Evolutionary conservation across 2,113 vertebrate species (phyloP), one percentile per base, ranked within the genome.

Genomic region (zebrafish (Danio rerio)): DNA sequence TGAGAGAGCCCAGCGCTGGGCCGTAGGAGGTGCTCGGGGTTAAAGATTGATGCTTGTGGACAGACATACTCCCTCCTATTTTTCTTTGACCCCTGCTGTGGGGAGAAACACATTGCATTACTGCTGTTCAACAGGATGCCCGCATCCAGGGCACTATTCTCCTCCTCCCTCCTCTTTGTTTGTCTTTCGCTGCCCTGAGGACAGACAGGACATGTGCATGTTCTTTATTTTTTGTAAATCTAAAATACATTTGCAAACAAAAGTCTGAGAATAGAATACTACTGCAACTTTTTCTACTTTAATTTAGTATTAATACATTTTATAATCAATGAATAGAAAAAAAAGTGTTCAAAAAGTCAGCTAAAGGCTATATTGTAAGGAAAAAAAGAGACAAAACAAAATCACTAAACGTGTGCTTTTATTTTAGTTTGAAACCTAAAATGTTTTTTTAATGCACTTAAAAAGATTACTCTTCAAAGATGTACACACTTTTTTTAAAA

Each of bases 11-110:
- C 75, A 50, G 77, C 61, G 16, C 58, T 68, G 56, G 68, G 73
- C 53, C 16, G 66, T 72, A 72, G 83, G 78, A 63, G 83, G 61
- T 58, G 70, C 42, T 16, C n/a, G 15, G 52, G 21, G 71, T 76
- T 81, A 81, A 85, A 81, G 79, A 85, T 85, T 81, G 83, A 85
- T 85, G 83, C n/a, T 45, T 78, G 47, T 77, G 80, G 83, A 77
- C 73, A 81, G 71, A 81, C 79, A 81, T 55, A 81, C 79, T 78
- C 79, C 72, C 65, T 84, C 78, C 62, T 65, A 55, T 50, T 84
- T 58, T 62, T 43, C 61, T 81, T 53, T 62, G 40, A 78, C 79
- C 69, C 66, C 79, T 20, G 55, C 47, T 83, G 81, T 52, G 73
- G 55, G 15, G 21, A 77, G 49, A 70, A 70, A 69, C 16, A 43